Evolutionary conservation across 2,888 invertebrate genomes (phyloP), one percentile per base, ranked within the genome.

Genomic region (Anoplius nigerrimus): DNA sequence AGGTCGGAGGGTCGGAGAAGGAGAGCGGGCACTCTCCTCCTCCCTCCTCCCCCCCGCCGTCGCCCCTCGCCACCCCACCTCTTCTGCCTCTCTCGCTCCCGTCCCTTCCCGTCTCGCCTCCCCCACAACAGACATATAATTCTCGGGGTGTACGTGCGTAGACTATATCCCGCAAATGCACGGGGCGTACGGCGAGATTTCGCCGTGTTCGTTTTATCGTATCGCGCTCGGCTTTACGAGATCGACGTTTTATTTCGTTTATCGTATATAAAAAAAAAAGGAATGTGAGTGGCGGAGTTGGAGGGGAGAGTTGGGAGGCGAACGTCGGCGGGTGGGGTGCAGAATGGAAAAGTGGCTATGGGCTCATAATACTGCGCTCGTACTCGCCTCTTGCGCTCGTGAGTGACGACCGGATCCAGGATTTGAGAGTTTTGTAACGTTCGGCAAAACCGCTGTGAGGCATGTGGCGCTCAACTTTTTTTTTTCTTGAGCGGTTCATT

Each of bases 241-340:
- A 80, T 78, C 79, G 80, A 67, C 78, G 61, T 75, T 80, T 79
- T 79, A 80, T 80, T 79, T 76, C 74, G 79, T 76, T 79, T 79
- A 76, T 76, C 75, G 79, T 72, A 62, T 72, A 72, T 79, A 71
- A 65, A 71, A 62, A 72, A 70, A 72, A 62, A 51, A 55, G 62
- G 13, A 46, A 65, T 45, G 34, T 34, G 48, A 48, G 48, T 4
- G 16, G 18, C 48, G 48, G 13, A 42, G 16, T 8, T 15, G 13
- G 22, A n/a, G 13, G 27, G 16, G 24, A 3, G 53, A 42, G 34
- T 13, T 0, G 27, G 18, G 22, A 8, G 22, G 13, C 5, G 42
- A 42, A 42, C 5, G 6, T 42, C 5, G 42, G 24, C 6, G 1
- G 52, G 13, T 13, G 42, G 42, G 42, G 42, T 42, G 42, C 8